These are phyloP conservation scores for Linyphia triangularis DNA, from an alignment of 2,888 invertebrate species.

Conservation along the genomic window DNA sequence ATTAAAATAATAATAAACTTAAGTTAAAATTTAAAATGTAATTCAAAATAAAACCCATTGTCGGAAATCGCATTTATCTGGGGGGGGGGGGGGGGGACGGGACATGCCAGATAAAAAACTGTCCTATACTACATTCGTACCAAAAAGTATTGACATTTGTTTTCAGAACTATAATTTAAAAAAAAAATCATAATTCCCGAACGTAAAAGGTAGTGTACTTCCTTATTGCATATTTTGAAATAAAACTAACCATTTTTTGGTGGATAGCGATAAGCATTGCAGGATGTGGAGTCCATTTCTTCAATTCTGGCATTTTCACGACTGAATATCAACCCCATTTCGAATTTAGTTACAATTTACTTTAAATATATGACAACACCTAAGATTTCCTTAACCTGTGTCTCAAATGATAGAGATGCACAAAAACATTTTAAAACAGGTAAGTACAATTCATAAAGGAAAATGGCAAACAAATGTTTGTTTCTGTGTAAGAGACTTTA, in stretches of 20 bases:
- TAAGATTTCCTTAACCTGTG: neutral
- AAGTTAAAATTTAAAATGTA: too few species aligned
- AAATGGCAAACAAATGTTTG: neutral
- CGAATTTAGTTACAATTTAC: neutral
- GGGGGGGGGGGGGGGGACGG: too few species aligned
- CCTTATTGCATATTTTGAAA: too few species aligned
- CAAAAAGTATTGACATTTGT: too few species aligned
- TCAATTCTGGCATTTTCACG: conserved; percentile 74
- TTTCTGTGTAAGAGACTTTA: neutral
- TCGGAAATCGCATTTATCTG: too few species aligned
- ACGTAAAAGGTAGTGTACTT: too few species aligned
- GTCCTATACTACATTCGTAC: too few species aligned
- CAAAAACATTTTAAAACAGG: neutral
- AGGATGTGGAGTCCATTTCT: conserved; percentile 68
- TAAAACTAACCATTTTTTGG: conserved; percentile 58
- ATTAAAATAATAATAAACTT: too few species aligned
- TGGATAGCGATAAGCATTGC: conserved; percentile 72
- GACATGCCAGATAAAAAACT: too few species aligned
- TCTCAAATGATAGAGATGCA: neutral
- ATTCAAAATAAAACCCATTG: too few species aligned
- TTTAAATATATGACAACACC: neutral
- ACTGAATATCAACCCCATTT: conserved; percentile 69
- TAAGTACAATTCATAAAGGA: neutral
- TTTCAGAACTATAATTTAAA: too few species aligned
- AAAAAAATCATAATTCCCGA: too few species aligned